Conservation (phyloP, 2,113 vertebrate species). For the Perca flavescens region DNA sequence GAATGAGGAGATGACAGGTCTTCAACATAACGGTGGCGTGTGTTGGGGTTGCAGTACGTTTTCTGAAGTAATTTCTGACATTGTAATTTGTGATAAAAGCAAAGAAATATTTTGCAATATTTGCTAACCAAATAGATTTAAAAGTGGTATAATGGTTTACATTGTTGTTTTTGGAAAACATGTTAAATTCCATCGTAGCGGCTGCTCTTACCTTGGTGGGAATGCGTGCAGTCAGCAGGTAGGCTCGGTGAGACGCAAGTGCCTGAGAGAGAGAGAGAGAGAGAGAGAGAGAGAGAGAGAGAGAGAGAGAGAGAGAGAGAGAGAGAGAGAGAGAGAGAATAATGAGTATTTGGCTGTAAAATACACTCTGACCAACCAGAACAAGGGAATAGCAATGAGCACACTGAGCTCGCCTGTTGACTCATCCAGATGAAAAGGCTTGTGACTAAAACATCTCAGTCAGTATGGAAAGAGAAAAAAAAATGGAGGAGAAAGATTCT, state of each 20-base stretch:
- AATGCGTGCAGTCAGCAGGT: constrained; percentile 92
- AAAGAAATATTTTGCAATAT: neutral
- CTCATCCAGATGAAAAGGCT: constrained; percentile 58
- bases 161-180: neutral
- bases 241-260: constrained; percentile 92
- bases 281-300: constrained; percentile 42
- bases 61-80: neutral
- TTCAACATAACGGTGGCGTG: neutral
- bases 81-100: neutral
- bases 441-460: constrained; percentile 41
- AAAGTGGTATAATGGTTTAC: neutral
- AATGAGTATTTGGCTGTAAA: constrained; percentile 63
- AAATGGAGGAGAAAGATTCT: neutral
- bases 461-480: neutral
- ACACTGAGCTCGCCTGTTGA: constrained; percentile 41
- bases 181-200: neutral
- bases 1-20: neutral
- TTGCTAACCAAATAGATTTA: neutral
- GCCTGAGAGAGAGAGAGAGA: constrained; percentile 82
- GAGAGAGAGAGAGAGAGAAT: constrained; percentile 55
- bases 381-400: constrained; percentile 62
- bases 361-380: constrained; percentile 37
- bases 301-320: constrained; percentile 31
- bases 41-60: neutral
- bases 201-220: constrained; percentile 91